Base-by-base conservation (phyloP, 2,888 invertebrate species). In the Xestia rhomboidea region DNA sequence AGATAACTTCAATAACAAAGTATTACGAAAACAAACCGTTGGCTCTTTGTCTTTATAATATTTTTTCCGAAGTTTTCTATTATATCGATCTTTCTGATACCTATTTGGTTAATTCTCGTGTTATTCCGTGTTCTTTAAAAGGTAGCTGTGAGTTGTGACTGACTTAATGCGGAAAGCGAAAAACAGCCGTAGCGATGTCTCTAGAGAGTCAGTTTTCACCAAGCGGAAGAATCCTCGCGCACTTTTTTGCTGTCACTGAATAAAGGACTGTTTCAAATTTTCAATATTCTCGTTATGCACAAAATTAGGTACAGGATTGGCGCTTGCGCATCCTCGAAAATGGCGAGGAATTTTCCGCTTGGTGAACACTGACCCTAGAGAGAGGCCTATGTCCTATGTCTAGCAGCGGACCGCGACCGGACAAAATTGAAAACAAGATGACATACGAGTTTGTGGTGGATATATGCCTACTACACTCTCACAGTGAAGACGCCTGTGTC, bases 1-100 rank as follows among this genome's bases (percentile, higher is more conserved):
- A 63, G 76, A 84, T 82, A 82, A 84, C 63, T 81, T 76, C 44
- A 84, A 71, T 71, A 82, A 72, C 71, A 81, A 72, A 10, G 27
- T 82, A 44, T 68, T 41, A 54, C 51, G 51, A 68, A 73, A 82
- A 79, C 70, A 84, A 84, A 64, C 18, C 15, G 62, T 30, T 69
- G 27, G 11, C n/a, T 2, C 49, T 51, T 60, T 66, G 24, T 27
- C 6, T 60, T 54, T 24, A 38, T 24, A 4, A 44, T 34, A 15
- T 68, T 63, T 30, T 69, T 46, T 46, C 27, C 18, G 21, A 30
- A n/a, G 21, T n/a, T n/a, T 68, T 44, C 18, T 44, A 18, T 38
- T 64, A 68, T 24, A 27, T 69, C 1, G 21, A 73, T n/a, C 24
- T 18, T 2, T 49, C 44, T 34, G 8, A 2, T 51, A 51, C 10